These are phyloP conservation scores for Paracentrotus lividus DNA, from an alignment of 53 echinoderm and acorn worm genomes.

Conservation along the genomic window DNA sequence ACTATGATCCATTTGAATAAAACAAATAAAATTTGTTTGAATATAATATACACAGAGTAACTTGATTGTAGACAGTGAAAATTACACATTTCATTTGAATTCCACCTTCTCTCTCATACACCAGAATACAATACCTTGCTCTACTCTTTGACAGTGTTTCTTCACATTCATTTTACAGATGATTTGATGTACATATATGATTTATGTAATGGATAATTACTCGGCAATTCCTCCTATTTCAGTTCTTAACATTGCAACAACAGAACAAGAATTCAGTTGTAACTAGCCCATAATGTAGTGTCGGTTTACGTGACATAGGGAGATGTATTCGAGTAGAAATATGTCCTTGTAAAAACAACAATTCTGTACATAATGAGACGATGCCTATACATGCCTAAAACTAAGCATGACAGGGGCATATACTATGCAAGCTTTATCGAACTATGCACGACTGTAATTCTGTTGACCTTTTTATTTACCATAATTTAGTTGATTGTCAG, in stretches of 20 bases:
- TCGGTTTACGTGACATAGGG: too few species aligned
- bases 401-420: background rate
- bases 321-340: background rate
- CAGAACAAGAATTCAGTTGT: background rate
- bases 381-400: background rate
- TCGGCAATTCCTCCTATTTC: slow-evolving; percentile 31
- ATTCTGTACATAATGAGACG: background rate
- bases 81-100: background rate
- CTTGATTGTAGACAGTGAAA: background rate
- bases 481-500: too few species aligned
- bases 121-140: slow-evolving; percentile 38
- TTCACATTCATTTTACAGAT: background rate
- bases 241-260: slow-evolving; percentile 50
- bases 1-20: background rate
- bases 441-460: too few species aligned
- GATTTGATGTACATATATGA: background rate
- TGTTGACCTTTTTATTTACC: too few species aligned
- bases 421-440: too few species aligned
- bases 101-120: background rate
- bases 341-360: background rate
- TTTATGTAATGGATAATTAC: background rate
- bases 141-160: slow-evolving; percentile 28
- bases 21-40: background rate
- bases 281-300: background rate
- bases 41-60: slow-evolving; percentile 3